Percentiles rank a stretch among this genome's conserved stretches.
phyloP scores from a whole-genome alignment of 2,113 vertebrate genomes.

The Stercorarius parasiticus region DNA sequence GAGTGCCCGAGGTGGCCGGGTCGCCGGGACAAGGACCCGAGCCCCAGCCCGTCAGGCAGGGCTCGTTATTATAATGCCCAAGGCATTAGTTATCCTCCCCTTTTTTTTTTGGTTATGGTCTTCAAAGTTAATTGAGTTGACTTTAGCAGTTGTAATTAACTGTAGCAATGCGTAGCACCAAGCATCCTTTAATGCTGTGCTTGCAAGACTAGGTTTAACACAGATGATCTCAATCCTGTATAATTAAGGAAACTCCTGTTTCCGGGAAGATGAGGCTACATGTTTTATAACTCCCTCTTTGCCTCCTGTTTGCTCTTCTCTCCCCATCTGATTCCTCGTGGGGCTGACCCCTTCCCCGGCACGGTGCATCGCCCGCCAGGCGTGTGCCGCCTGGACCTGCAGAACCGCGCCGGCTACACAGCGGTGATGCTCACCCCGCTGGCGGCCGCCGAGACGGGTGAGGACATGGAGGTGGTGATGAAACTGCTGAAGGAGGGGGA shows the following conservation, averaged over 20 bases:
- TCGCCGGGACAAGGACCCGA: not conserved
- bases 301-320: not conserved
- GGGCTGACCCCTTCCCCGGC: not conserved
- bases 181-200: not conserved
- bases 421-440: constrained; percentile 94
- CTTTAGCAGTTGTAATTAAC: not conserved
- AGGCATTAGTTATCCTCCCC: not conserved
- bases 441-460: constrained; percentile 82
- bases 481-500: constrained; percentile 87
- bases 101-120: not conserved
- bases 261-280: not conserved
- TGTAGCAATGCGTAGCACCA: not conserved
- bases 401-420: constrained; percentile 94
- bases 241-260: not conserved
- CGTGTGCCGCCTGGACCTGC: constrained; percentile 82
- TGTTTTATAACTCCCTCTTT: not conserved
- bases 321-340: rapidly evolving
- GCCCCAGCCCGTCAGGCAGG: not conserved
- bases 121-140: not conserved
- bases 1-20: not conserved
- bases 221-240: not conserved
- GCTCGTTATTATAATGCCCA: not conserved
- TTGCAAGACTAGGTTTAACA: not conserved
- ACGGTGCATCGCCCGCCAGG: not conserved
- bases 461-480: constrained; percentile 92